phyloP scores from a whole-genome alignment of 2,113 vertebrate genomes.

The Tupaia chinensis region DNA sequence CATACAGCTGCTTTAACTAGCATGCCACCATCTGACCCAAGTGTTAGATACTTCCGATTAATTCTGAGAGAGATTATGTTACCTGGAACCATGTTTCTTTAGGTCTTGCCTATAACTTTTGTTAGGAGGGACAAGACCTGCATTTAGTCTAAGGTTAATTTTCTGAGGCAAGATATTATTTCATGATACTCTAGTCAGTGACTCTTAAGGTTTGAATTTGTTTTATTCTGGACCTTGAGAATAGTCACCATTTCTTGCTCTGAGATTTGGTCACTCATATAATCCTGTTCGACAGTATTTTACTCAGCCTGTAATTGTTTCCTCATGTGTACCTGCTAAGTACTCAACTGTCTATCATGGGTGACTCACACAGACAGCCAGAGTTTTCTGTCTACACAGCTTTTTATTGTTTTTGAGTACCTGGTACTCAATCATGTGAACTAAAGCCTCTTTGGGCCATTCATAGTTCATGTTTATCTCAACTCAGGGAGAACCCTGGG shows the following conservation, averaged over 20 bases:
- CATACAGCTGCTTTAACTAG: too few species aligned
- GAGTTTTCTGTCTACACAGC: neutral
- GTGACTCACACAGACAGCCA: neutral
- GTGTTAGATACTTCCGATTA: neutral
- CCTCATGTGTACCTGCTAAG: neutral
- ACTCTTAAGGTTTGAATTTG: neutral
- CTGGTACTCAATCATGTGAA: neutral
- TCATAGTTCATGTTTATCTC: neutral
- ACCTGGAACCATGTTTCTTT: neutral
- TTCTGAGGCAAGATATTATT: conserved; percentile 3
- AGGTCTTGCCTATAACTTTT: neutral
- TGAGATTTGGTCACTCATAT: neutral
- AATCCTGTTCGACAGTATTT: neutral
- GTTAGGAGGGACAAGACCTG: neutral
- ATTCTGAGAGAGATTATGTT: neutral
- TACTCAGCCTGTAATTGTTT: neutral
- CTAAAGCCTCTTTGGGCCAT: neutral
- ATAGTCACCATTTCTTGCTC: neutral
- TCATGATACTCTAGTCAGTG: neutral
- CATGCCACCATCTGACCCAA: too few species aligned
- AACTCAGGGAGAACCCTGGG: neutral
- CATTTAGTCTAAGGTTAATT: neutral
- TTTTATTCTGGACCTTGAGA: neutral
- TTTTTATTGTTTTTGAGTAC: neutral
- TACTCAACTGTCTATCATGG: neutral